These are phyloP conservation scores for Stenodema calcarata DNA, from an alignment of 2,888 invertebrate species.

Conservation along the genomic window DNA sequence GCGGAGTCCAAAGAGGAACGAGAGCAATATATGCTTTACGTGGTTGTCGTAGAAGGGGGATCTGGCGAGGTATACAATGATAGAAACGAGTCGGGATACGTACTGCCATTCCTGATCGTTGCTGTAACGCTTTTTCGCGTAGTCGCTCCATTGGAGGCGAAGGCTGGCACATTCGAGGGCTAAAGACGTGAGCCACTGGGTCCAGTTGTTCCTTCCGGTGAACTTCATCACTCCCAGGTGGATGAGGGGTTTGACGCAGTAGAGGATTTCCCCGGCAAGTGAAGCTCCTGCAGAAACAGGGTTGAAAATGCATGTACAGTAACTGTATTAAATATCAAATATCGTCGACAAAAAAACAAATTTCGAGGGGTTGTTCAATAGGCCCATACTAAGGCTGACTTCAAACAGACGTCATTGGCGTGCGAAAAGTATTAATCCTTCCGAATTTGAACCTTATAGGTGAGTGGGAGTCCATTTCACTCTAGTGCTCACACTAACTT, in stretches of 20 bases:
- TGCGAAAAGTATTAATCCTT: no score
- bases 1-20: constrained; percentile 14
- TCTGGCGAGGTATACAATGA: constrained; percentile 20
- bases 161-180: constrained; percentile 9
- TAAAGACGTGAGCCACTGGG: constrained; percentile 27
- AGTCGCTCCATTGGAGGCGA: constrained; percentile 13
- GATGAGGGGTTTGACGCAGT: constrained; percentile 32
- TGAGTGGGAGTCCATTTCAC: no score
- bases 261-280: constrained; percentile 23
- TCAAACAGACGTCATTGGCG: no score
- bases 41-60: constrained; percentile 31
- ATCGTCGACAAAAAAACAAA: no score
- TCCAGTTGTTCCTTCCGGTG: constrained; percentile 11
- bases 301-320: no score
- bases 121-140: background rate
- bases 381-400: no score
- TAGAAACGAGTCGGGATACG: background rate
- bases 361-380: no score
- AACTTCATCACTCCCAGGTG: background rate
- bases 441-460: no score
- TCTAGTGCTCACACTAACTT: no score
- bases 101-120: constrained; percentile 19
- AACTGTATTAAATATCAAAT: no score
- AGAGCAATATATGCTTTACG: constrained; percentile 15
- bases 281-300: background rate